phyloP scores from a whole-genome alignment of 23 tunicate genomes.

The Halocynthia aurantium region DNA sequence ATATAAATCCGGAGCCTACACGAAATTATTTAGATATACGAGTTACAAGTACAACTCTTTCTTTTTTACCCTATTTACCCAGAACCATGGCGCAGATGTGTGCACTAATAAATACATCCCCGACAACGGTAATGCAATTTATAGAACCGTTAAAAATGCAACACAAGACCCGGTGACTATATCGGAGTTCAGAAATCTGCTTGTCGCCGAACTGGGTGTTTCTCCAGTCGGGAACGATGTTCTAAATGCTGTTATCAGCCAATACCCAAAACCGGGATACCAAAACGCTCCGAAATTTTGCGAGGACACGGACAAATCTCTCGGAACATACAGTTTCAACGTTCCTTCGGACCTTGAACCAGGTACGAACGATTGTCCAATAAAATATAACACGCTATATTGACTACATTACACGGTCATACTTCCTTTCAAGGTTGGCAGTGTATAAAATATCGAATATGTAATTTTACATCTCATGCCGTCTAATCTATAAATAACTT shows the following conservation, averaged over 20 bases:
- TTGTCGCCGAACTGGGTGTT: constrained; percentile 60
- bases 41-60: no score
- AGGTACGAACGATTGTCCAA: constrained; percentile 7
- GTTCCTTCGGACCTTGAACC: constrained; percentile 49
- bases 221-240: constrained; percentile 30
- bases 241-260: no score
- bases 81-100: constrained; percentile 72
- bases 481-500: no score
- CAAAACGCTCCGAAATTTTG: constrained; percentile 81
- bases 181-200: constrained; percentile 3
- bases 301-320: constrained; percentile 63
- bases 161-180: constrained; percentile 18
- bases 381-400: no score
- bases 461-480: no score
- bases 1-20: no score
- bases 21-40: no score
- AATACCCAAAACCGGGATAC: constrained; percentile 75
- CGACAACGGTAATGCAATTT: constrained; percentile 57
- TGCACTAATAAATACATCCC: constrained; percentile 72
- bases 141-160: constrained; percentile 17
- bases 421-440: no score
- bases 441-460: no score
- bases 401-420: no score
- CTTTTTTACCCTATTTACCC: no score
- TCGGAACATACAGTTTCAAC: constrained; percentile 80